Evolutionary conservation across 2,888 invertebrate species (phyloP), one percentile per base, ranked within the genome.

Genomic region (Autographa gamma): DNA sequence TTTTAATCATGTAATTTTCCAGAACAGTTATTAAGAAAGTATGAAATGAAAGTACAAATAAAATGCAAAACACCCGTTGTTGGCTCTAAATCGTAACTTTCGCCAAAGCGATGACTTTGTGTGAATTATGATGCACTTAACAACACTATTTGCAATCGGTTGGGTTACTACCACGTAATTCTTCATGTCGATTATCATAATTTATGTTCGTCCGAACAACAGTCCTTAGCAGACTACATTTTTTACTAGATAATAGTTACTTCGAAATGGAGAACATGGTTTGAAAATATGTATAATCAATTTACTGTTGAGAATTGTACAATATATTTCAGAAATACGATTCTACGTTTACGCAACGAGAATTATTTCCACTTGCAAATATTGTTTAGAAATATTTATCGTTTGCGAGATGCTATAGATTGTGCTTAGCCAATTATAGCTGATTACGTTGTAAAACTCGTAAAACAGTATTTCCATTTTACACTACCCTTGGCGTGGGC

Each of bases 81-180:
- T 73, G 74, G 68, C 66, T 80, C 63, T 69, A 72, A 74, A 67
- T 76, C 66, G 76, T 83, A 71, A 85, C 85, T 85, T 85, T 85
- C 85, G 67, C 83, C 48, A 31, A 77, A 74, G 75, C 77, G 74
- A 86, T 80, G 82, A 79, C 79, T 82, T 79, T 65, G 75, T 69
- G 76, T 86, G 80, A 88, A 78, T 80, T 85, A 87, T 83, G 83
- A 82, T 82, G 84, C 87, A 86, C 86, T 86, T 85, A 80, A 77
- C 80, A 65, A 60, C 74, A 79, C 75, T 80, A 80, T 85, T 83
- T 81, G 79, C 75, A 80, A 87, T 87, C 84, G 82, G 71, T 76
- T 73, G 74, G 65, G 80, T 76, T 74, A 75, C 70, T 81, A 74
- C 71, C 63, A 77, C 59, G 77, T 82, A 80, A 82, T 88, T 82